Evolutionary conservation across 2,888 invertebrate genomes (phyloP), one percentile per base, ranked within the genome.

Genomic region (Acronicta psi): DNA sequence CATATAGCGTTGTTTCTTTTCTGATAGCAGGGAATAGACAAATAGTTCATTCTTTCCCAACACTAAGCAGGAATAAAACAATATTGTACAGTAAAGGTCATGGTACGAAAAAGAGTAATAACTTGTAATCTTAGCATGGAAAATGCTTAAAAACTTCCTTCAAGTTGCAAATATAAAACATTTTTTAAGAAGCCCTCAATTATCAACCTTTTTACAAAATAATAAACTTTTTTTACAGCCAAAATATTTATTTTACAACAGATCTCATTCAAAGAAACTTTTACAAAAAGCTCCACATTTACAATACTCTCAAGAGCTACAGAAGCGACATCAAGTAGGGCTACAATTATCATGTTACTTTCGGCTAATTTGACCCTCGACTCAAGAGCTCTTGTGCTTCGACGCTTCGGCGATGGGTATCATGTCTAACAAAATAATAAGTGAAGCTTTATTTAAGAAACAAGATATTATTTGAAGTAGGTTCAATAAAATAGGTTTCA

Each of bases 281-380:
- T 49, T 37, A 65, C 53, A 70, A 68, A 63, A 58, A 56, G 34
- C 49, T 55, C 13, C n/a, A 43, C 36, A 25, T 8, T 20, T n/a
- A 36, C 20, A 36, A 41, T 29, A 31, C 11, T 59, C 67, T 65
- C 69, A 79, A 82, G 78, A 53, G 65, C 47, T 61, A 69, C 71
- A 69, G 76, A 60, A 80, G 75, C 72, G 69, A 72, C 63, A 68
- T 56, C 44, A 54, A 75, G 69, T 73, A 55, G 52, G 61, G 62
- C 64, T 59, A 79, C 85, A 87, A 89, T 91, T 88, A 89, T 83
- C 82, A 74, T 62, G 75, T 91, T 89, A 86, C 80, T 85, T 88
- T 82, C 83, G 80, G 80, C 66, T 88, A 85, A 90, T 89, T 89
- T 86, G 79, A 69, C 67, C 56, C 82, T 82, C 70, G 64, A 63